phyloP scores from a whole-genome alignment of 1,140 invertebrate species.

The Zophobas morio region DNA sequence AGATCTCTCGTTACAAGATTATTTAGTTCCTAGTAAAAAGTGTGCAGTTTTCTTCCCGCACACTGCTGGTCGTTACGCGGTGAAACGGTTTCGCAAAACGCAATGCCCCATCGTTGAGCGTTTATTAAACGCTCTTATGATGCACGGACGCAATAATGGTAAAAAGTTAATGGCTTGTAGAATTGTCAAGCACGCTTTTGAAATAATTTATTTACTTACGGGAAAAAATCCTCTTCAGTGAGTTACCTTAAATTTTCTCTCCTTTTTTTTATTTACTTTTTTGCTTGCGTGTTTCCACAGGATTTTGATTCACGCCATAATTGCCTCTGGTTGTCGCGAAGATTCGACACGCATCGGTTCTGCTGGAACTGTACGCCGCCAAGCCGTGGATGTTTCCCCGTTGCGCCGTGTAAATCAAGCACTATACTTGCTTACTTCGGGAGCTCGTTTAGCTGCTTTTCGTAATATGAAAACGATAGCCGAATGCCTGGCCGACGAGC shows the following conservation, averaged over 20 bases:
- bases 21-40: slow-evolving; percentile 98
- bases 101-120: slow-evolving; percentile 99
- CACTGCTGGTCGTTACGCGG: slow-evolving; percentile 97
- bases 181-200: slow-evolving; percentile 99
- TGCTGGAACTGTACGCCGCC: slow-evolving; percentile 98
- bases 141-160: slow-evolving; percentile 99
- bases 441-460: slow-evolving; percentile 98
- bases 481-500: slow-evolving; percentile 99
- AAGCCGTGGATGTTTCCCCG: slow-evolving; percentile 99
- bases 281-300: slow-evolving; percentile 74
- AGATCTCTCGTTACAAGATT: slow-evolving; percentile 99
- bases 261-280: slow-evolving; percentile 43
- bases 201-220: slow-evolving; percentile 98
- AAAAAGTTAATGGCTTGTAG: slow-evolving; percentile 99
- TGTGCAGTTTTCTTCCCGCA: slow-evolving; percentile 99
- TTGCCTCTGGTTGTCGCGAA: slow-evolving; percentile 99
- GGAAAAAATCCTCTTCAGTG: slow-evolving; percentile 92
- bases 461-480: slow-evolving; percentile 99
- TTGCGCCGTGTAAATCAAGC: slow-evolving; percentile 98
- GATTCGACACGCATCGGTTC: slow-evolving; percentile 99
- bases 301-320: slow-evolving; percentile 98
- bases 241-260: slow-evolving; percentile 60
- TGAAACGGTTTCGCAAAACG: slow-evolving; percentile 98
- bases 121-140: slow-evolving; percentile 98
- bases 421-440: slow-evolving; percentile 98